Base-by-base conservation (phyloP, 2,113 vertebrate species). In the Tenrec ecaudatus region DNA sequence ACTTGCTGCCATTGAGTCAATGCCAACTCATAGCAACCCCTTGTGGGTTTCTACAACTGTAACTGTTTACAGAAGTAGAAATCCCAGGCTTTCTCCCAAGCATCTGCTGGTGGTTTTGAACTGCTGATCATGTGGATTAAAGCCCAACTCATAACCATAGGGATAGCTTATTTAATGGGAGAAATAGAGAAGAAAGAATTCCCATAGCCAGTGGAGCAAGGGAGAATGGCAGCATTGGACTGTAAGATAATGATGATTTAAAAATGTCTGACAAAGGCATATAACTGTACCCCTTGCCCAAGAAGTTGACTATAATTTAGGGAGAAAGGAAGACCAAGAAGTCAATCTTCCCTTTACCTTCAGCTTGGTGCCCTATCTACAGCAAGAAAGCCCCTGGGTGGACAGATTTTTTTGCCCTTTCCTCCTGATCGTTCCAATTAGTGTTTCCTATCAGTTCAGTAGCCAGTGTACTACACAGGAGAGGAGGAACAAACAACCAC, bases 241-340 rank as follows among this genome's bases (percentile, higher is more conserved):
- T 68, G 11, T 43, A 62, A 86, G 66, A 53, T 20, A 23, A 88
- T 40, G 53, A 75, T 60, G 47, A n/a, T 19, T 25, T 31, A 53
- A 53, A 10, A 53, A 53, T 80, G 29, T 85, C 40, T 31, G 14
- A 36, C 47, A 57, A 73, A 31, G 58, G 27, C 66, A 71, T 60
- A 23, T 25, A 20, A 4, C 4, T 2, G 33, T 43, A 36, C 29
- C 43, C 62, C 81, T 68, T 82, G 62, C 76, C 60, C 20, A 17
- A 68, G 57, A 91, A 86, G 20, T 22, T 76, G 62, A 73, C 71
- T 58, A 29, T 9, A 66, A 25, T 47, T 95, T 33, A 77, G 73
- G 57, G 31, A 78, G 47, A 82, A 76, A 27, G 23, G 58, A 38
- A 58, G 64, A 31, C 47, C 84, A 10, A n/a, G 57, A 82, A 64